These are phyloP conservation scores for Metallyticus violacea DNA, from an alignment of 2,888 invertebrate species.

Conservation along the genomic window DNA sequence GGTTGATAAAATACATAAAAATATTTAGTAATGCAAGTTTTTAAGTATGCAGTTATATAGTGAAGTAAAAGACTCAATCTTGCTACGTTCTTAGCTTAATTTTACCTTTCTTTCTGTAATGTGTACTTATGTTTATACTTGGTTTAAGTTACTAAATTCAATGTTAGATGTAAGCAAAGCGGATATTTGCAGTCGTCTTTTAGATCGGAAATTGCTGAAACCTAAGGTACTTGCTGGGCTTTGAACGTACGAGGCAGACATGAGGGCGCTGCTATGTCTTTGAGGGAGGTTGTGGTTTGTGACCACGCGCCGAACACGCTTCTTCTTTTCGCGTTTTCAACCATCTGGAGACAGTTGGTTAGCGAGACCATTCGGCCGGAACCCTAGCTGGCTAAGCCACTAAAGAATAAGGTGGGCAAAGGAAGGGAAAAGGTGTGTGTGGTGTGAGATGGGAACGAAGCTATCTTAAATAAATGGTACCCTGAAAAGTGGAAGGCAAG, in stretches of 20 bases:
- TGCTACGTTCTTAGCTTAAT: too few relatives aligned
- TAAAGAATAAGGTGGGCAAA: constrained; percentile 20
- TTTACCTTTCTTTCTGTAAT: too few relatives aligned
- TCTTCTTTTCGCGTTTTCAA: constrained; percentile 23
- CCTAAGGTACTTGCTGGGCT: neutral
- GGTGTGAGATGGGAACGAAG: neutral
- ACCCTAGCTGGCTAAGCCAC: constrained; percentile 13
- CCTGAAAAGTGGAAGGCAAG: neutral
- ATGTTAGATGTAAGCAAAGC: too few relatives aligned
- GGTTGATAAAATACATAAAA: too few relatives aligned
- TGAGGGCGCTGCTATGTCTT: neutral
- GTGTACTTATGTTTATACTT: too few relatives aligned
- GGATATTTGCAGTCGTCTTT: neutral
- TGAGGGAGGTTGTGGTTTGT: neutral
- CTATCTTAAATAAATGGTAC: constrained; percentile 11
- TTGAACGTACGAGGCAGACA: neutral
- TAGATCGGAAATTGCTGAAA: neutral
- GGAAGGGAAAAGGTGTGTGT: neutral
- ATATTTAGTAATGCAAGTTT: too few relatives aligned
- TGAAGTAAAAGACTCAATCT: too few relatives aligned
- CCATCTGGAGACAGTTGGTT: constrained; percentile 32
- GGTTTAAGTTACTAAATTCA: too few relatives aligned
- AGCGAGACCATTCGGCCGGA: constrained; percentile 31
- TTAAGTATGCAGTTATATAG: too few relatives aligned
- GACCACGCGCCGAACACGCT: constrained; percentile 30